Percentiles rank a stretch among this genome's conserved stretches.
phyloP scores from a whole-genome alignment of 2,113 vertebrate species.

The Synodontis membranacea region DNA sequence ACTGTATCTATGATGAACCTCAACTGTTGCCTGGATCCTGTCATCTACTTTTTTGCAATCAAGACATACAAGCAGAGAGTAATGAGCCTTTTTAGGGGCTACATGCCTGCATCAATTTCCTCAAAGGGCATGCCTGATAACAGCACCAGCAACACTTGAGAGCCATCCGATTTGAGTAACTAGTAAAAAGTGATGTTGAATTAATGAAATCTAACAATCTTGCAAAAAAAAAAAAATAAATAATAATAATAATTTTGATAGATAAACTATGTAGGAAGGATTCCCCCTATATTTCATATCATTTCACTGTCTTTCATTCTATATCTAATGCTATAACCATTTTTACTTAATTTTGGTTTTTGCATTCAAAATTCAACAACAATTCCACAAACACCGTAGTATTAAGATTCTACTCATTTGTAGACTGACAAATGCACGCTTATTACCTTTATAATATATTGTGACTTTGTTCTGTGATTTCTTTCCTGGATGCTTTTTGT shows the following conservation, averaged over 20 bases:
- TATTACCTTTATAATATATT: background rate
- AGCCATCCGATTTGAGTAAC: background rate
- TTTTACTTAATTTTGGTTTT: background rate
- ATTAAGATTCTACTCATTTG: background rate
- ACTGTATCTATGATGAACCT: slow-evolving; percentile 81
- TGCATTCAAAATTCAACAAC: background rate
- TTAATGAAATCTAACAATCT: background rate
- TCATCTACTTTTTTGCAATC: slow-evolving; percentile 87
- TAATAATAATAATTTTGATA: background rate
- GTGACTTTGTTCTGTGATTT: background rate
- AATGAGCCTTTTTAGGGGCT: slow-evolving; percentile 74
- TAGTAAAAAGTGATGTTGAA: background rate
- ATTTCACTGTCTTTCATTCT: background rate
- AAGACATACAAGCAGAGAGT: slow-evolving; percentile 80
- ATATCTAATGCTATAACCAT: background rate
- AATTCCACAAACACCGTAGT: background rate
- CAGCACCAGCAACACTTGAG: slow-evolving; percentile 77
- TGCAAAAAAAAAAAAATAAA: background rate
- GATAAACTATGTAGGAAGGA: background rate
- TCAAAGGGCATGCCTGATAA: slow-evolving; percentile 71
- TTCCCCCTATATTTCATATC: background rate
- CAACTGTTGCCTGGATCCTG: slow-evolving; percentile 82
- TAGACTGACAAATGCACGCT: background rate
- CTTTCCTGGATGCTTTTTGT: background rate
- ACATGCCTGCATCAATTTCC: slow-evolving; percentile 63